Conservation (phyloP, 2,888 invertebrate genomes). For the Nymphalis urticae region DNA sequence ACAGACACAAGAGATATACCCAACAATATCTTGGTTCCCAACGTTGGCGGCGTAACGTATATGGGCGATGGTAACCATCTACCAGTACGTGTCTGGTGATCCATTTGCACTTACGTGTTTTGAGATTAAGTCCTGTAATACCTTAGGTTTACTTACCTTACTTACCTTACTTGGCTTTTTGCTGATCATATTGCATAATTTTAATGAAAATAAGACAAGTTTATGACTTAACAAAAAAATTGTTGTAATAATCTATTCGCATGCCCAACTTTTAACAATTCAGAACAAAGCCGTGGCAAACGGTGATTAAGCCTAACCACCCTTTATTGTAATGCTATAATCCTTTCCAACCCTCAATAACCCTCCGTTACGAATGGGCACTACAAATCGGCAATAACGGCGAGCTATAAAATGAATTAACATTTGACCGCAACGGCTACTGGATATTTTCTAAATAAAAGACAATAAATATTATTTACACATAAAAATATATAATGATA, state of each 20-base stretch:
- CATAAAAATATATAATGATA: not conserved
- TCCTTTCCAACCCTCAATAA: constrained; percentile 40
- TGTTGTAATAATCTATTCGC: constrained; percentile 16
- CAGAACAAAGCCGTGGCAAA: constrained; percentile 41
- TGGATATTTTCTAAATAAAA: constrained; percentile 6
- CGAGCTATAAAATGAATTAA: constrained; percentile 47
- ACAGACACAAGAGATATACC: no score
- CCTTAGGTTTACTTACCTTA: no score
- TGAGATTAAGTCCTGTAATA: no score
- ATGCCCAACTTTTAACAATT: constrained; percentile 26
- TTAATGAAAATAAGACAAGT: no score
- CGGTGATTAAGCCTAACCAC: constrained; percentile 46
- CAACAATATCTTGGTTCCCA: no score
- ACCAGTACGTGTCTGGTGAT: no score
- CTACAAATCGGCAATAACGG: constrained; percentile 37
- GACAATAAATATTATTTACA: not conserved
- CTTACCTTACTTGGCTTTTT: no score
- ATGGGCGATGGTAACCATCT: no score
- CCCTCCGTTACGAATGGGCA: constrained; percentile 37
- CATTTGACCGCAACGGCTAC: constrained; percentile 32
- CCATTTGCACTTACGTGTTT: no score
- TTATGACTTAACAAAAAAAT: no score
- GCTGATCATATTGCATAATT: no score
- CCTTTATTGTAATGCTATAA: constrained; percentile 45
- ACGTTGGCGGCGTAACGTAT: no score